Percentiles rank a stretch among this genome's conserved stretches.
Conservation (phyloP, 2,797 vertebrate genomes). For the Lycodopsis pacificus region DNA sequence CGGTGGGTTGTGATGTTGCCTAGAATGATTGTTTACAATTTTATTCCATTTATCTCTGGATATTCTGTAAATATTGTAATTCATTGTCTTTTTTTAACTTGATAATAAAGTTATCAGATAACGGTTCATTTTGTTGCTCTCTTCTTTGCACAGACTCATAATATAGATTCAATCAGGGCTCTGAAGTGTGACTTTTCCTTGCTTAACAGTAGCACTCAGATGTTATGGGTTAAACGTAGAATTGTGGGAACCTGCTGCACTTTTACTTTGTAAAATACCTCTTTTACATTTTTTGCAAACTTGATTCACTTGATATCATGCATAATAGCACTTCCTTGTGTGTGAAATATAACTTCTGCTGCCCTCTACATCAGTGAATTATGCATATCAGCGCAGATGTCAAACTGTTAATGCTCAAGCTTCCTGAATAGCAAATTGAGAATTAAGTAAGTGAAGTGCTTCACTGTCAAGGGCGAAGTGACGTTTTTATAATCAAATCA, state of each 20-base stretch:
- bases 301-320: neutral
- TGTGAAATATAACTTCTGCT: neutral
- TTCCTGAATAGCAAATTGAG: constrained; percentile 9
- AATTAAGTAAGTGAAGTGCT: constrained; percentile 4
- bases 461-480: constrained; percentile 37
- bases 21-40: constrained; percentile 95
- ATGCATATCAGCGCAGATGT: constrained; percentile 24
- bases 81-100: constrained; percentile 99
- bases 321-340: neutral
- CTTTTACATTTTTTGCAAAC: neutral
- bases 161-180: neutral
- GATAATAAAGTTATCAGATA: constrained; percentile 99
- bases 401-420: constrained; percentile 20
- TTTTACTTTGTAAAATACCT: neutral
- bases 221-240: neutral
- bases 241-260: neutral
- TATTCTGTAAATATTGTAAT: constrained; percentile 99
- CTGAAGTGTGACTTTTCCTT: neutral
- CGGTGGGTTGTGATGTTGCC: constrained; percentile 93
- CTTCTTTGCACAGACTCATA: neutral
- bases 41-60: constrained; percentile 94
- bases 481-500: neutral
- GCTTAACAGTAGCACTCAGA: neutral
- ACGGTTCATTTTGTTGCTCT: constrained; percentile 55
- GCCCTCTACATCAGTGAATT: constrained; percentile 13